Percentiles rank a stretch among this genome's conserved stretches.
phyloP scores from a whole-genome alignment of 2,797 vertebrate genomes.

The Otus scops region DNA sequence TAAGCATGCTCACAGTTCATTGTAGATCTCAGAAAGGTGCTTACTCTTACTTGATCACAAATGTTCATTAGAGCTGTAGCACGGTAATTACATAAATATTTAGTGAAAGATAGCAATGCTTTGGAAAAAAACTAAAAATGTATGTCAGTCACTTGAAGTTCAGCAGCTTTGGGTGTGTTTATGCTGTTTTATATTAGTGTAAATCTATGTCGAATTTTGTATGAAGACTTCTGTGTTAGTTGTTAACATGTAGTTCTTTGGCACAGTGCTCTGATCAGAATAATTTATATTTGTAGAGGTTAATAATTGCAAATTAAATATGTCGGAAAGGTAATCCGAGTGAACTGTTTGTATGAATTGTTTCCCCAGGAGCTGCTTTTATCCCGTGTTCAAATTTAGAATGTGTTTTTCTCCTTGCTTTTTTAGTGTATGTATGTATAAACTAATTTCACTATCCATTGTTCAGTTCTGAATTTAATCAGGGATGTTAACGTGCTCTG shows the following conservation, averaged over 20 bases:
- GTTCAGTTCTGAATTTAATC: not conserved
- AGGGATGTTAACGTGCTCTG: not conserved
- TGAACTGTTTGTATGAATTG: not conserved
- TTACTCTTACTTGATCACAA: not conserved
- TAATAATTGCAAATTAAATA: not conserved
- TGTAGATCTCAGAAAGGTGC: not conserved
- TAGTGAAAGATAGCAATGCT: not conserved
- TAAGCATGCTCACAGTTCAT: not conserved
- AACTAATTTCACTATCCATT: not conserved
- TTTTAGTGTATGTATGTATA: not conserved
- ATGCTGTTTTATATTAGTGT: not conserved
- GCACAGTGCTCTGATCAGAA: not conserved
- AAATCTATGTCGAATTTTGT: not conserved
- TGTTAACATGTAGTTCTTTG: not conserved
- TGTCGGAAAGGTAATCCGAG: not conserved
- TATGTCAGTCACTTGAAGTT: not conserved
- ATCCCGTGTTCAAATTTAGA: not conserved
- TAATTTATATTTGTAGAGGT: not conserved
- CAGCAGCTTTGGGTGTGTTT: not conserved
- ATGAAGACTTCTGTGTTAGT: not conserved
- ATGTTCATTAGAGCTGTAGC: not conserved
- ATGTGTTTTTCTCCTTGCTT: not conserved
- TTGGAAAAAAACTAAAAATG: not conserved
- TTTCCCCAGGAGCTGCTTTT: conserved; percentile 10
- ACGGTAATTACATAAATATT: not conserved